phyloP scores from a whole-genome alignment of 2,888 invertebrate genomes.

The Cryptocephalus moraei region DNA sequence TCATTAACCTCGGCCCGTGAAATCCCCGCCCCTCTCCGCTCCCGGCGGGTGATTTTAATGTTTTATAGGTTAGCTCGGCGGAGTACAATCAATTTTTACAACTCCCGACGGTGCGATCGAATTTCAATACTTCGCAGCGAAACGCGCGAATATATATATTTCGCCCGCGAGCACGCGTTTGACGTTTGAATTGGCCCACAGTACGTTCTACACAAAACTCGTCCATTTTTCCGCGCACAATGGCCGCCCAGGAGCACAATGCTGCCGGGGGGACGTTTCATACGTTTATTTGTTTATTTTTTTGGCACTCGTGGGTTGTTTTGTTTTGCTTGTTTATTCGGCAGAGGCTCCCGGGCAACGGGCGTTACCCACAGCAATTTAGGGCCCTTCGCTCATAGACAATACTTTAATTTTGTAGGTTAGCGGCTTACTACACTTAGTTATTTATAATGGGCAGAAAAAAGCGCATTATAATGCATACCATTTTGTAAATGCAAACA shows the following conservation, averaged over 20 bases:
- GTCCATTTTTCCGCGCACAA: constrained; percentile 12
- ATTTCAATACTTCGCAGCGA: constrained; percentile 11
- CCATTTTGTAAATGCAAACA: too few relatives aligned
- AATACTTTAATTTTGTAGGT: too few relatives aligned
- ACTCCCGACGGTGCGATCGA: constrained; percentile 5
- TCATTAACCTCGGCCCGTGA: not conserved
- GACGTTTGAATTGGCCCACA: constrained; percentile 17
- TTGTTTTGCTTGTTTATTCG: too few relatives aligned
- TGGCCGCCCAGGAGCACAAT: constrained; percentile 9
- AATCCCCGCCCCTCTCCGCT: not conserved
- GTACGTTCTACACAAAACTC: constrained; percentile 8
- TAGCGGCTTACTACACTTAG: too few relatives aligned
- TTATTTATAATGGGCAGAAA: too few relatives aligned
- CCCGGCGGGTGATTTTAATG: not conserved
- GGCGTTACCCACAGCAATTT: too few relatives aligned
- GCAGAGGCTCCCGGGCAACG: too few relatives aligned
- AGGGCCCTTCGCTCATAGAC: too few relatives aligned
- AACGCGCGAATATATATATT: constrained; percentile 17
- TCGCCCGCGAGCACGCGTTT: constrained; percentile 16
- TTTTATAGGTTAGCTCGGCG: not conserved
- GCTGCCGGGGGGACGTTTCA: constrained; percentile 1
- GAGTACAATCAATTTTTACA: constrained; percentile 3
- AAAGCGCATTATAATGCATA: too few relatives aligned
- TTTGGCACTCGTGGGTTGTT: too few relatives aligned
- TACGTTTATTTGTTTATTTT: not conserved